Evolutionary conservation across 2,797 vertebrate genomes (phyloP), one percentile per base, ranked within the genome.

Genomic region (Tokudaia tokunoshimensis): DNA sequence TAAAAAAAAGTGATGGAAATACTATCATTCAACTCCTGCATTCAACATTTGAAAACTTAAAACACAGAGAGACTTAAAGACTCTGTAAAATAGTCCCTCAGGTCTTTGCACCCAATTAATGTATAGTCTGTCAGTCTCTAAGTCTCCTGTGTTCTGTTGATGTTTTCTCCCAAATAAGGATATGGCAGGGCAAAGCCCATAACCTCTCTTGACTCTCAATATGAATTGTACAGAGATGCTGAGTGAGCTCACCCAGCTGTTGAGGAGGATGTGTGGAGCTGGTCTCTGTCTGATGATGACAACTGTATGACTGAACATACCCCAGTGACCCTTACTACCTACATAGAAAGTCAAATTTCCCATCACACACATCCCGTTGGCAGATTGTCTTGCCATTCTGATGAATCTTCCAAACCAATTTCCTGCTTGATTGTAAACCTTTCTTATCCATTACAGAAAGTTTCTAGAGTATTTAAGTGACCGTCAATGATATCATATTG

Each of bases 401-500:
- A 57, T 95, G 83, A 92, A 94, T 26, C 17, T 44, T 63, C 47
- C 91, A 87, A 91, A 72, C 31, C 15, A 82, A 82, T 94, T 88
- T 29, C 11, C n/a, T 92, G 8, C 82, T 94, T 63, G 41, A 72
- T 70, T 83, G 74, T 34, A 91, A 92, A 79, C 26, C 19, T 6
- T 47, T 65, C 22, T 72, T 94, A 37, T n/a, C 79, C 79, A 89
- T 92, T 89, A 89, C 6, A 88, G 57, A 59, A 96, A n/a, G 47
- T 87, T 63, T 86, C 92, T 55, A 80, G 75, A 91, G 55, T 70
- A 34, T 75, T 84, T 59, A 74, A 15, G 17, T 17, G 57, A 82
- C 89, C 67, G 88, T 85, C 85, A 85, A 74, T 75, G 84, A 89
- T 26, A 44, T 12, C 41, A 41, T 78, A 78, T 83, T 86, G 72